A percentile compares a stretch with the other conserved stretches of the same genome.
Conservation (phyloP, 2,113 vertebrate species). For the Boulengeromyrus knoepffleri region DNA sequence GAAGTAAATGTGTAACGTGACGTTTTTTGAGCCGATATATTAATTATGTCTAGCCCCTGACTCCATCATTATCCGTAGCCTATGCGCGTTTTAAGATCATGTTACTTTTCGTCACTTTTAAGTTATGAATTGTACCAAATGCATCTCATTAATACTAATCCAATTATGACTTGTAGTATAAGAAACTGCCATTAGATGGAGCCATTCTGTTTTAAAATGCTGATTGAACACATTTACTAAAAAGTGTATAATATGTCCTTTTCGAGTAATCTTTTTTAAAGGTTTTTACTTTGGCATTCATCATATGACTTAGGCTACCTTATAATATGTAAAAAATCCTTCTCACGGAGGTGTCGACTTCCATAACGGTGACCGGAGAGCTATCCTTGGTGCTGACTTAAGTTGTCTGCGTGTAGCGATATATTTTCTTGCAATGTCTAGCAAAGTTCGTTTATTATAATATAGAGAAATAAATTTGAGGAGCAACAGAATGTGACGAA, state of each 20-base stretch:
- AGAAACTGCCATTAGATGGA: neutral
- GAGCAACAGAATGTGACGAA: neutral
- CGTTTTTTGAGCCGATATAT: neutral
- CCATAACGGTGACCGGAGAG: slow-evolving; percentile 14
- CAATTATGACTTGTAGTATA: neutral
- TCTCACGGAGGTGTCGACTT: neutral
- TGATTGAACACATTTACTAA: neutral
- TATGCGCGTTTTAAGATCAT: neutral
- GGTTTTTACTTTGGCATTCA: neutral
- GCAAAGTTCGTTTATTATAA: neutral
- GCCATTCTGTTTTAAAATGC: slow-evolving; percentile 1
- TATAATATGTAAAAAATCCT: neutral
- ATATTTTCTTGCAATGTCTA: neutral
- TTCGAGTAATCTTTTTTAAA: neutral
- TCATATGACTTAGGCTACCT: neutral
- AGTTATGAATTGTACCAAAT: neutral
- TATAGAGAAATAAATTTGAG: neutral
- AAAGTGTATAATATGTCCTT: neutral
- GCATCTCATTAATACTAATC: neutral
- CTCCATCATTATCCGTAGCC: neutral
- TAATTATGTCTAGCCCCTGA: neutral
- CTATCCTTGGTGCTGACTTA: slow-evolving; percentile 55
- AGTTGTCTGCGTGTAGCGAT: neutral
- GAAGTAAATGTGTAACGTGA: neutral
- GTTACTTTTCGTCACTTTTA: neutral